These are phyloP conservation scores for Egretta garzetta DNA, from an alignment of 2,113 vertebrate species.

Conservation along the genomic window DNA sequence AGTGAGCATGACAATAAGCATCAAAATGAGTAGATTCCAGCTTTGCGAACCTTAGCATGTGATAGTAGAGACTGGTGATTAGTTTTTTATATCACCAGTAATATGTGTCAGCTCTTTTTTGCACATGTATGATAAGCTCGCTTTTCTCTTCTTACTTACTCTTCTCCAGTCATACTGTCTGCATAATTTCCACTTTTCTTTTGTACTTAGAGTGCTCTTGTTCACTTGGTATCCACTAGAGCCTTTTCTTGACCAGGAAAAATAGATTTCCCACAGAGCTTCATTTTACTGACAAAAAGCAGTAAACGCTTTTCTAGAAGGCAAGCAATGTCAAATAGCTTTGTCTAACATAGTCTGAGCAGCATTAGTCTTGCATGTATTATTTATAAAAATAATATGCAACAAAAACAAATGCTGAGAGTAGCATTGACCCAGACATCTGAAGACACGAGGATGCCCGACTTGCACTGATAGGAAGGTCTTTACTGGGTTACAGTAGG, in stretches of 20 bases:
- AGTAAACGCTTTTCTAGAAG: not conserved
- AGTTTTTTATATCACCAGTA: not conserved
- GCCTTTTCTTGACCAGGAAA: not conserved
- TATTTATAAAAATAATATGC: not conserved
- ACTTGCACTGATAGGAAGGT: not conserved
- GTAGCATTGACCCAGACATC: not conserved
- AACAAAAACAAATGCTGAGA: not conserved
- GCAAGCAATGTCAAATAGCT: not conserved
- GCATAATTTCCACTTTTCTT: not conserved
- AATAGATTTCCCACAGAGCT: not conserved
- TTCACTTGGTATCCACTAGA: not conserved
- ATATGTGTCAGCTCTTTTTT: not conserved
- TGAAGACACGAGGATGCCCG: not conserved
- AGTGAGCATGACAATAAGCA: not conserved
- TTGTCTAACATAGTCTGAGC: not conserved
- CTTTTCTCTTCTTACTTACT: not conserved
- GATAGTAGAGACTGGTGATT: not conserved
- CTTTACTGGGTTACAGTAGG: not conserved
- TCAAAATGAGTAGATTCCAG: not conserved
- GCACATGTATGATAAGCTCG: rapidly evolving
- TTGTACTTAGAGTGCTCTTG: not conserved
- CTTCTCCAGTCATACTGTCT: not conserved
- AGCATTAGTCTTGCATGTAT: not conserved
- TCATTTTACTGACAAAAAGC: not conserved
- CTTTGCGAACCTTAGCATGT: not conserved